Evolutionary conservation across 2,888 invertebrate genomes (phyloP), one percentile per base, ranked within the genome.

Genomic region (Eristalinus aeneus): DNA sequence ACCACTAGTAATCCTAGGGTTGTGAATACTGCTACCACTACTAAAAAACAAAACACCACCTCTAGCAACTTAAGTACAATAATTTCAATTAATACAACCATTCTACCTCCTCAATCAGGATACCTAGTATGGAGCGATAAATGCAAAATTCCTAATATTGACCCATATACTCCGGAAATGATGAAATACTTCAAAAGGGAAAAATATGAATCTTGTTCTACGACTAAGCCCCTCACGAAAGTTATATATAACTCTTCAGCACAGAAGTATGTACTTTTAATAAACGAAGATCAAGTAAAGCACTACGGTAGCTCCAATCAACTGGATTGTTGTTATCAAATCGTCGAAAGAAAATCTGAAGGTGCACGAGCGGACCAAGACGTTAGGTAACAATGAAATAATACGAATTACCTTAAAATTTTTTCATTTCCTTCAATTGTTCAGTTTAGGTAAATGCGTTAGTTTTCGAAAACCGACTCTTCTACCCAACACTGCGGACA

Each of bases 111-210:
- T 73, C 90, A 91, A 63, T 69, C 90, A 92, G 93, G 92, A 81
- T 93, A 91, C 89, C 89, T 93, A 46, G 93, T 93, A 10, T 93
- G 94, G 93, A 95, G 94, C 89, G 93, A 94, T 53, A 94, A 93
- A 89, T 96, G 96, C 89, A 94, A 93, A 89, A 95, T 96, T 90
- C 93, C 94, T 16, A 94, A 95, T 84, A 89, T 95, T 78, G 94
- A 95, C 89, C 94, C 95, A 5, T 94, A 94, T 88, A 94, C 94
- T 78, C 89, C 90, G 6, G 94, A 94, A 83, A 93, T 94, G 12
- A 93, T 93, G 90, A 91, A 93, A 79, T 93, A 94, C 85, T 93
- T 94, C 81, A 93, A 93, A 58, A 93, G 93, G 27, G 92, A 93
- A 78, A 93, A 93, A 77, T 94, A 94, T 88, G 93, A 94, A 81